phyloP scores from a whole-genome alignment of 2,797 vertebrate genomes.

The Acanthis flammea region DNA sequence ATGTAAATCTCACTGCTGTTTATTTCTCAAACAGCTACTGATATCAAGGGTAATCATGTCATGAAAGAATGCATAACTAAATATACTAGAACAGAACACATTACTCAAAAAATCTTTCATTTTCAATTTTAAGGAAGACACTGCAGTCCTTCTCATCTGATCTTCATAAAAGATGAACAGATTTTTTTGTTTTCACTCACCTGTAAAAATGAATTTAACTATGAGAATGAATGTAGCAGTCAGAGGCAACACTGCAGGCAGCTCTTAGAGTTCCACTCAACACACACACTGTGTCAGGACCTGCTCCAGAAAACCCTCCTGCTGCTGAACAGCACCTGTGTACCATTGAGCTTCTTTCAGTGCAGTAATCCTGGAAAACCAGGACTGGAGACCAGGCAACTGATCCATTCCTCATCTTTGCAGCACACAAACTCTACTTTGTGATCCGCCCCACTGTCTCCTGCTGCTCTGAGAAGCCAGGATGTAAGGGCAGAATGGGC shows the following conservation, averaged over 20 bases:
- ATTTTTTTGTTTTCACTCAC: not conserved
- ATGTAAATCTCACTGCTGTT: not conserved
- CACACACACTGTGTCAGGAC: fast-evolving
- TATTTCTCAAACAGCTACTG: not conserved
- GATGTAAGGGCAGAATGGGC: fast-evolving
- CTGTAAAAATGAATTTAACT: not conserved
- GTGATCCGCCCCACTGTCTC: not conserved
- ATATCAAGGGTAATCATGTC: not conserved
- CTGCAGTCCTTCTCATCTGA: not conserved
- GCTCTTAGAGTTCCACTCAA: not conserved
- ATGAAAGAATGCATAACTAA: not conserved
- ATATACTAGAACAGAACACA: not conserved
- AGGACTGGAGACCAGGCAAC: not conserved
- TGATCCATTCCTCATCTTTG: not conserved
- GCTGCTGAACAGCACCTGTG: not conserved
- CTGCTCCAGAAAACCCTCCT: not conserved
- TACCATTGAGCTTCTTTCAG: fast-evolving
- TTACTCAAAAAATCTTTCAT: not conserved
- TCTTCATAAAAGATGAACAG: not conserved
- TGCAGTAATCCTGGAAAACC: not conserved
- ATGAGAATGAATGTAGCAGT: not conserved
- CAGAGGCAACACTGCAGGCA: not conserved
- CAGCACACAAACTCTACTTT: too few species aligned
- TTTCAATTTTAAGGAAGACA: not conserved
- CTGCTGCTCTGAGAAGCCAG: not conserved